Evolutionary conservation across 2,113 vertebrate genomes (phyloP).

Genomic region (Microcebus jonahi): DNA sequence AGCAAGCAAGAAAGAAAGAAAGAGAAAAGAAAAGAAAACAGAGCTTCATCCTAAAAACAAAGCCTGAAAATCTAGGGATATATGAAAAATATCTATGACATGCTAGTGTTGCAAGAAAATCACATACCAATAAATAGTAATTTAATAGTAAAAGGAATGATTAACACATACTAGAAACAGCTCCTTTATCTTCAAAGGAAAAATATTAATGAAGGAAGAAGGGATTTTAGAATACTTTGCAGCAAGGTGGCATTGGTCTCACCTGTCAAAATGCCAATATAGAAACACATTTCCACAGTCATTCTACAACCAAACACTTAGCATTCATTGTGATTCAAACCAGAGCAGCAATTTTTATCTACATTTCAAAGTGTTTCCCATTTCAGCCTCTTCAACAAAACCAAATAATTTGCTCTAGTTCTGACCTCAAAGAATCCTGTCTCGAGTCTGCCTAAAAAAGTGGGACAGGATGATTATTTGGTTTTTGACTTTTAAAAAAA

Average conservation of each 20-base stretch:
- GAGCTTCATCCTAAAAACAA: conserved; percentile 54
- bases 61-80: conserved; percentile 47
- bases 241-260: conserved; percentile 15
- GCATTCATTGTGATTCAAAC: neutral
- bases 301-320: neutral
- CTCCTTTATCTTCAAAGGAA: conserved; percentile 57
- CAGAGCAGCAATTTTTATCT: neutral
- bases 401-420: neutral
- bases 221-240: conserved; percentile 42
- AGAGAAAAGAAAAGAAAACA: neutral
- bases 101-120: conserved; percentile 46
- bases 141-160: conserved; percentile 51
- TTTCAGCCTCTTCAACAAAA: conserved; percentile 33
- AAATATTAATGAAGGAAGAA: conserved; percentile 50
- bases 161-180: neutral
- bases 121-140: conserved; percentile 37
- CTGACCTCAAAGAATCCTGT: conserved; percentile 40
- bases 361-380: neutral
- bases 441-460: neutral
- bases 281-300: neutral
- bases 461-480: neutral
- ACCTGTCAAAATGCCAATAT: neutral
- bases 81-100: conserved; percentile 22
- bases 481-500: neutral
- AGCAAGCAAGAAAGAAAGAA: neutral